Base-by-base conservation (phyloP, 2,888 invertebrate species). In the Ormyrus nitidulus region DNA sequence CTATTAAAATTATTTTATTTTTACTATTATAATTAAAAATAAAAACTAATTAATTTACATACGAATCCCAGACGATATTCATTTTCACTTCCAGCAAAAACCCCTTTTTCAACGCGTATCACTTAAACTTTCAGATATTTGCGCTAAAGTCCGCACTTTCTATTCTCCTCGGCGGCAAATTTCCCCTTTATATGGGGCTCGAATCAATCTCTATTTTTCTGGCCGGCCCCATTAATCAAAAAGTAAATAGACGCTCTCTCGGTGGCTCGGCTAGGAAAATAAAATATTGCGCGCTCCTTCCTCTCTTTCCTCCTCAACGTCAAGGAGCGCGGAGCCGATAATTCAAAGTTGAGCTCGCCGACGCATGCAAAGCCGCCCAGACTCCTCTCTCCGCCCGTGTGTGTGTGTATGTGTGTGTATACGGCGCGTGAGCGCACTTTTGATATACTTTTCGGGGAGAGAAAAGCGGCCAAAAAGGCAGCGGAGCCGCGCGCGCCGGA, bases 191-290 rank as follows among this genome's bases (percentile, higher is more conserved):
- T 7, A 44, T 8, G 13, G 64, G 34, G 64, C 8, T 51, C 49
- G 64, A 70, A 71, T 77, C 77, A 64, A 77, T 77, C 77, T 77
- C 77, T 77, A 77, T 70, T 77, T 77, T 77, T 77, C 64, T 5
- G 48, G 11, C 56, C 49, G 19, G 4, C 5, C 7, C 56, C 65
- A 58, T 77, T 77, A 70, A 71, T 77, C 70, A 71, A 65, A 70
- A 65, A 58, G 64, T 71, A 65, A 70, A 77, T 77, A 65, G 70
- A 65, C 51, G 65, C 56, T 2, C 19, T 34, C 19, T 19, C 7
- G 7, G 56, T 56, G 19, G 73, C 66, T n/a, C 56, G 61, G 54
- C 34, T 34, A 4, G 53, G 9, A 11, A 66, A 77, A 65, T 71
- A 77, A 77, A 77, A 77, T 77, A 71, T 72, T 54, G 61, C 56